Base-by-base conservation (phyloP, 2,888 invertebrate species). In the Miltochrista miniata region DNA sequence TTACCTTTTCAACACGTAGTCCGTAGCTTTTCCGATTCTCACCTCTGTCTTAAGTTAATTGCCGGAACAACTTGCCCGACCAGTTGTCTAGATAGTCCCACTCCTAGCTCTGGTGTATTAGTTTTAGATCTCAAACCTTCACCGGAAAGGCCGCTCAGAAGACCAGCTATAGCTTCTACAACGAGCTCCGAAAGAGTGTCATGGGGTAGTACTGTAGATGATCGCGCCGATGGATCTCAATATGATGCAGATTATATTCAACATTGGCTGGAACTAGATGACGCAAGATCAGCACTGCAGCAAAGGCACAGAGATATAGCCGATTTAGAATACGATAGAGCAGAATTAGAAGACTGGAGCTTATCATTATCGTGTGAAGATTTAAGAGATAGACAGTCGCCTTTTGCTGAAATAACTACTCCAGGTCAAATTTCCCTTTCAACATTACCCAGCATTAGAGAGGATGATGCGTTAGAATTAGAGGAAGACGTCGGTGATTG, bases 271-370 rank as follows among this genome's bases (percentile, higher is more conserved):
- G 93, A 95, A 74, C 81, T 95, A 65, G 95, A 95, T 72, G 95
- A 95, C 67, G 94, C 95, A 1, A 90, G 95, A 71, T 94, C 94
- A 49, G 93, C 94, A 3, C 72, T 94, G 31, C 94, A 94, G 67
- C 95, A 95, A 68, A 93, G 95, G 64, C 94, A 95, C 75, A 90
- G 95, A 54, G 95, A 95, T 73, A 81, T 95, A 63, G 92, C 94
- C 24, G 95, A 95, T 75, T 84, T 95, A 69, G 95, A 95, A 78
- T 96, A 96, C 72, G 96, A 95, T 73, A 93, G 94, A 64, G 94
- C 95, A 2, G 96, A 96, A 79, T 83, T 96, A 59, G 96, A 96
- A 83, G 96, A 96, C 79, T 96, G 96, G 96, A 96, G 95, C 75
- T 89, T 95, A 74, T 95, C 94, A 40, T 83, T 96, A 56, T 95